Evolutionary conservation across 2,797 vertebrate genomes (phyloP), one percentile per base, ranked within the genome.

Genomic region (Chanos chanos): DNA sequence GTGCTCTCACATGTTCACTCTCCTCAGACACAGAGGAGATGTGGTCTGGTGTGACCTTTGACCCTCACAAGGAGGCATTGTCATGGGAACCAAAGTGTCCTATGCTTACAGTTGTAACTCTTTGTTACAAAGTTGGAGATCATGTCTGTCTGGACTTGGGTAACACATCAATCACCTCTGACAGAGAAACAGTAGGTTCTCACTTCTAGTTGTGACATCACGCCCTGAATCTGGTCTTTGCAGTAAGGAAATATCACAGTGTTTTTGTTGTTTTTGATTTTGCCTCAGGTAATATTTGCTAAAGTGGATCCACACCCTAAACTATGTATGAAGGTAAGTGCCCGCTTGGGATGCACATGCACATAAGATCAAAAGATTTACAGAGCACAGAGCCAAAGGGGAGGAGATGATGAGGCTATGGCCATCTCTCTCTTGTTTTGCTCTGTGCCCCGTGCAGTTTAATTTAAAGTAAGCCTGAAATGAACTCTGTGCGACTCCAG

Each of bases 271-370:
- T 4, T 2, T 61, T 7, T 37, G 7, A 24, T 43, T 59, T 54
- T 33, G 27, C 31, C 50, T 15, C 51, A 72, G 73, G 70, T 72
- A 62, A 44, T 25, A 27, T 75, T 69, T 50, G 48, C 62, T 24
- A 66, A 60, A 40, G 62, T 70, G 21, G 73, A 75, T 55, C 66
- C 69, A 15, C 70, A 75, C 58, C 70, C 69, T 51, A 7, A 10
- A 6, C 66, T 75, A 52, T 75, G 70, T 63, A 62, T 40, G 62
- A 75, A 75, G 73, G 70, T 72, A n/a, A n/a, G n/a, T n/a, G n/a
- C n/a, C n/a, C n/a, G n/a, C n/a, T n/a, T n/a, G n/a, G n/a, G n/a
- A n/a, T n/a, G n/a, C n/a, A n/a, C n/a, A n/a, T n/a, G n/a, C n/a
- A n/a, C n/a, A n/a, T n/a, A n/a, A n/a, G n/a, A n/a, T n/a, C n/a